Percentiles rank a stretch among this genome's conserved stretches.
Conservation (phyloP, 2,797 vertebrate species). For the Carcharodon carcharias region DNA sequence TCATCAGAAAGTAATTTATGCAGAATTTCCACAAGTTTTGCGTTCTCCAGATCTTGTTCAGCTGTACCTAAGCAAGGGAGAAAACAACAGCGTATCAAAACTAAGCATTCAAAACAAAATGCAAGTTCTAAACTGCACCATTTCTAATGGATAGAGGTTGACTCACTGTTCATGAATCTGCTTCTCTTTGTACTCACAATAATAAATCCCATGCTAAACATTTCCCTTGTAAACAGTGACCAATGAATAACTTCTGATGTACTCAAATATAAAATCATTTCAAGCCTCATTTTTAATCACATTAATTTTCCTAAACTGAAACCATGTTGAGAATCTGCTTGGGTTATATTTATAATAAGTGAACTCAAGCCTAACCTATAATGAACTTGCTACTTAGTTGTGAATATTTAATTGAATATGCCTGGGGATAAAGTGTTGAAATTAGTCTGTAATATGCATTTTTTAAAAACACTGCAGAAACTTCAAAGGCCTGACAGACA, state of each 20-base stretch:
- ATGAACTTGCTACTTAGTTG: neutral
- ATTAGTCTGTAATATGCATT: neutral
- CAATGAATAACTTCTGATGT: neutral
- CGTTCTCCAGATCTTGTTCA: conserved; percentile 85
- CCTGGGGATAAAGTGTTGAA: neutral
- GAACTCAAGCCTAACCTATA: neutral
- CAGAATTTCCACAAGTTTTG: conserved; percentile 84
- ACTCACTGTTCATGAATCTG: neutral
- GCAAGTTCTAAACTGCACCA: neutral
- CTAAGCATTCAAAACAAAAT: neutral
- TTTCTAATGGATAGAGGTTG: neutral
- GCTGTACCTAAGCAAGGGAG: conserved; percentile 68
- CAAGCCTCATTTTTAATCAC: neutral
- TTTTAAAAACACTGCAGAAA: neutral
- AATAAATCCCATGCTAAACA: neutral
- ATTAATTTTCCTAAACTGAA: neutral
- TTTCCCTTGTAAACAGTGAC: neutral
- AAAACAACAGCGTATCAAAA: conserved; percentile 38
- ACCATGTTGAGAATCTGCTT: neutral
- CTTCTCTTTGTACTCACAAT: neutral
- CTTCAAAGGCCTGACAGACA: neutral
- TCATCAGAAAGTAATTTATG: conserved; percentile 90
- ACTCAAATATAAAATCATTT: neutral
- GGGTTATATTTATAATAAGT: neutral
- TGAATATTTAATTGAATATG: neutral